Conservation (phyloP, 2,113 vertebrate species). For the Scomber scombrus region DNA sequence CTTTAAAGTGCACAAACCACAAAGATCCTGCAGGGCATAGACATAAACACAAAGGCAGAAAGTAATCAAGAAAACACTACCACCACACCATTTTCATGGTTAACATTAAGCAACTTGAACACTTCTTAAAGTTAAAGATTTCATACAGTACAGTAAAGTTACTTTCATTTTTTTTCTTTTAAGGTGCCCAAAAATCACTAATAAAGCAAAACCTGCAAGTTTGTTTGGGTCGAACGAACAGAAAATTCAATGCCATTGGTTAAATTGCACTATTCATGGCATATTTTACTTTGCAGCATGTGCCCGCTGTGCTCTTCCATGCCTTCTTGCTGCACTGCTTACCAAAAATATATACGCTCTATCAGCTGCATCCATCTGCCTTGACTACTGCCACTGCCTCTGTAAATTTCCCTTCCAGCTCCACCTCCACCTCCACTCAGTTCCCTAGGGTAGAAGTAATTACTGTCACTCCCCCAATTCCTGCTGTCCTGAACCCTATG, state of each 20-base stretch:
- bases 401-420: neutral
- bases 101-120: neutral
- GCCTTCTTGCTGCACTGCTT: neutral
- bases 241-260: neutral
- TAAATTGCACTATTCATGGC: neutral
- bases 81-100: neutral
- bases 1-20: conserved; percentile 6
- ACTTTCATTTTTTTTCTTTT: neutral
- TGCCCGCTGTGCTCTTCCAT: neutral
- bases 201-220: neutral
- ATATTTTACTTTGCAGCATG: neutral
- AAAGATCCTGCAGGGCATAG: conserved; percentile 4
- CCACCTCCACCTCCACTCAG: neutral
- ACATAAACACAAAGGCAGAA: neutral
- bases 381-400: too few relatives aligned
- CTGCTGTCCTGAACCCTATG: neutral
- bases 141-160: neutral
- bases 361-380: neutral
- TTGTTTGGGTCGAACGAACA: neutral
- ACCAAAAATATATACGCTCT: neutral
- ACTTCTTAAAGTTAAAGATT: neutral
- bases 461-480: neutral
- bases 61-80: neutral
- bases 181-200: neutral
- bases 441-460: neutral